Base-by-base conservation (phyloP, 2,797 vertebrate genomes). In the Pagetopsis macropterus region DNA sequence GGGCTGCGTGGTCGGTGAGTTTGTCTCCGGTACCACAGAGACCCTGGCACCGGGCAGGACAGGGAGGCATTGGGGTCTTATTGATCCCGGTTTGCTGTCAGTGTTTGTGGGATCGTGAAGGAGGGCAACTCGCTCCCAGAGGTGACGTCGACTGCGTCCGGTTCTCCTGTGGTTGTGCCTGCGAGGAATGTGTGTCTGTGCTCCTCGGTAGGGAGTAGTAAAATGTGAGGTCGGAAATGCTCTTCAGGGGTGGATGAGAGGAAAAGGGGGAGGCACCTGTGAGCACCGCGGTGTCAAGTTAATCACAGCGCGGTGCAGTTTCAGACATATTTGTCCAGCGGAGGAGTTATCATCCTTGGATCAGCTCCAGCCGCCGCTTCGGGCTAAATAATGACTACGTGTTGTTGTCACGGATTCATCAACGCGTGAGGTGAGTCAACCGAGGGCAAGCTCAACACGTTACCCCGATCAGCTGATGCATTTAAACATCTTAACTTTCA, bases 81-180 rank as follows among this genome's bases (percentile, higher is more conserved):
- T 67, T 19, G 78, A 65, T 50, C 51, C 55, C 17, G 52, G 14
- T 63, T 37, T 21, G 65, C 46, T 67, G 84, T 80, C 77, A 79
- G 79, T 78, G 69, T 58, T 51, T 71, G 15, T 84, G 46, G 43
- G 65, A 23, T 60, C 17, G 16, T 23, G 17, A n/a, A 9, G 23
- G 43, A 44, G 57, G 55, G 51, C 56, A 50, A 44, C 55, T 33
- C 33, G 41, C 23, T 41, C 44, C 46, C 69, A 74, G 76, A 79
- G 67, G 71, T 89, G 86, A 90, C 90, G 92, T 92, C 88, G 88
- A 87, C 76, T 66, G 70, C 84, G 90, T 88, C 75, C 78, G 76
- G 76, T 86, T 75, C 33, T 81, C 70, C 33, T 70, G 78, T 71
- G 85, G 66, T 56, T 46, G 61, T 84, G 77, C 9, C 71, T 77